Conservation (phyloP, 2,797 vertebrate species). For the Hippoglossus hippoglossus region DNA sequence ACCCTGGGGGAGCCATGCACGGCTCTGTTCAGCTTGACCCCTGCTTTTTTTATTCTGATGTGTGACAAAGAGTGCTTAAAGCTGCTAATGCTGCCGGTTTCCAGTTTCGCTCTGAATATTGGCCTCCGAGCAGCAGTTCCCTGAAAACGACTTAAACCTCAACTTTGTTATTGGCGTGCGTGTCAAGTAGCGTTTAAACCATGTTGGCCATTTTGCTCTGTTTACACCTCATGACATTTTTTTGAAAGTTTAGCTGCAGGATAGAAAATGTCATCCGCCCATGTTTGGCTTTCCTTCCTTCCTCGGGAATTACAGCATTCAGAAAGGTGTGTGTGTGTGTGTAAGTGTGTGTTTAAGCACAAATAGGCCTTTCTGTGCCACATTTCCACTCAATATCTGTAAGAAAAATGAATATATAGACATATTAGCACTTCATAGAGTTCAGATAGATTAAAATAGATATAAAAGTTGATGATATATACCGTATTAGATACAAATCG, state of each 20-base stretch:
- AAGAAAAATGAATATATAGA: not conserved
- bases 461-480: not conserved
- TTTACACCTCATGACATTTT: constrained; percentile 52
- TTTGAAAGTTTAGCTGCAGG: constrained; percentile 44
- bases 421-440: not conserved
- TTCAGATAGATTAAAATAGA: not conserved
- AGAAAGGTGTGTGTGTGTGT: constrained; percentile 11
- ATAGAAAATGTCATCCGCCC: constrained; percentile 34
- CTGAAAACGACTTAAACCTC: constrained; percentile 25
- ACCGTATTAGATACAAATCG: not conserved
- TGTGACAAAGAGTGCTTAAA: constrained; percentile 28
- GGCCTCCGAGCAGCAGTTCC: constrained; percentile 29
- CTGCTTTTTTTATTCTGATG: constrained; percentile 22
- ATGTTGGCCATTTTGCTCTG: constrained; percentile 47
- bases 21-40: constrained; percentile 28
- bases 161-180: constrained; percentile 26
- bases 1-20: constrained; percentile 5
- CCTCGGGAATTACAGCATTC: constrained; percentile 20
- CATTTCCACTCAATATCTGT: no score
- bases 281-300: constrained; percentile 30
- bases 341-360: no score
- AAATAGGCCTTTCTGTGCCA: no score
- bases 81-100: constrained; percentile 34
- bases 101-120: constrained; percentile 48
- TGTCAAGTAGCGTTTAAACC: constrained; percentile 38